A percentile compares a stretch with the other conserved stretches of the same genome.
These are phyloP conservation scores for Eurois occulta DNA, from an alignment of 2,888 invertebrate species.

Conservation along the genomic window DNA sequence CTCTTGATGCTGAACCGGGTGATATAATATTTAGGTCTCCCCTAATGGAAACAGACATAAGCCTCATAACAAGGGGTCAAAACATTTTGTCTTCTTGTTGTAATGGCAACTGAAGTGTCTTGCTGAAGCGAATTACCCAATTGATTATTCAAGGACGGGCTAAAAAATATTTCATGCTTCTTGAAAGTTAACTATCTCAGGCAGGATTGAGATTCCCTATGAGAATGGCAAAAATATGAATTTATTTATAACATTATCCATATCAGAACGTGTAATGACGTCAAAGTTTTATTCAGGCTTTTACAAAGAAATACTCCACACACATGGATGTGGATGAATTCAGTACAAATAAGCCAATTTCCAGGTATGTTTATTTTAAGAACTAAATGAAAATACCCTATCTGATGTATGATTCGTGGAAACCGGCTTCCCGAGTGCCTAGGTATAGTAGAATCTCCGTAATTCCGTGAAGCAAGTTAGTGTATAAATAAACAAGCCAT, in stretches of 20 bases:
- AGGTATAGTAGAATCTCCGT: not conserved
- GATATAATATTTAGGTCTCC: not conserved
- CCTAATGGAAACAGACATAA: not conserved
- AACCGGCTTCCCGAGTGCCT: not conserved
- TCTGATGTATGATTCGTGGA: not conserved
- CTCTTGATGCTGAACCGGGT: not conserved
- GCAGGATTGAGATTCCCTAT: not conserved
- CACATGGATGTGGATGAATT: not conserved
- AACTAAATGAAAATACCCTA: conserved; percentile 5
- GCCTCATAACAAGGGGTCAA: too few species aligned
- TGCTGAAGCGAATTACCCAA: not conserved
- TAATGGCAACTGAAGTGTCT: not conserved
- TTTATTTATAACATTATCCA: not conserved
- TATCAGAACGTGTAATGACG: not conserved
- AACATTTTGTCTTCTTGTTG: not conserved
- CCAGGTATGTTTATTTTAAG: conserved; percentile 1
- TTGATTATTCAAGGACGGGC: not conserved
- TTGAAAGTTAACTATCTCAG: not conserved
- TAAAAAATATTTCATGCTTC: not conserved
- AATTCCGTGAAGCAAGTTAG: not conserved
- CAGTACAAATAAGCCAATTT: not conserved
- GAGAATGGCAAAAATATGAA: not conserved
- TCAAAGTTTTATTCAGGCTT: not conserved
- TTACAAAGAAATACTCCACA: not conserved
- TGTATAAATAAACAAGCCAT: not conserved